Evolutionary conservation across 2,113 vertebrate species (phyloP).

Genomic region (Halichoeres trimaculatus): DNA sequence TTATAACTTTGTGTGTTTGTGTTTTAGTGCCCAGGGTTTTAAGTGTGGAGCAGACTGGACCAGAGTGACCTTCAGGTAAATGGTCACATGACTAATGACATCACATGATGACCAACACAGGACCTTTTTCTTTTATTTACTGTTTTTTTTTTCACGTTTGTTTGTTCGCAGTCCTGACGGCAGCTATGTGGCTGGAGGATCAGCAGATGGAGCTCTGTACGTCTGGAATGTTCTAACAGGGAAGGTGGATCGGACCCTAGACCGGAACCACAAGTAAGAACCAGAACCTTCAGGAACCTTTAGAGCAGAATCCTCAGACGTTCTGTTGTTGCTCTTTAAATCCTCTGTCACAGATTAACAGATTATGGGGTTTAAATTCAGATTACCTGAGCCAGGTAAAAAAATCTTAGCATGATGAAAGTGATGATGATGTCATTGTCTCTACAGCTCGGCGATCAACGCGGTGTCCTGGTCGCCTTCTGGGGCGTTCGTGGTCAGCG

Average conservation of each 20-base stretch:
- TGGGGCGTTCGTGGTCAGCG: slow-evolving; percentile 89
- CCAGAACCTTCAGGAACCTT: too few relatives aligned
- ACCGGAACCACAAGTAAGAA: slow-evolving; percentile 92
- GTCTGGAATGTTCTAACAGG: slow-evolving; percentile 94
- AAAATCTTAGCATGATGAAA: neutral
- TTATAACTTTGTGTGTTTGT: neutral
- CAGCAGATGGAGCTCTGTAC: slow-evolving; percentile 91
- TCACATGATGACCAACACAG: too few relatives aligned
- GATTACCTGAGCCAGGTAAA: too few relatives aligned
- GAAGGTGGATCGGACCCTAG: slow-evolving; percentile 89
- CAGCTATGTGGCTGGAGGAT: slow-evolving; percentile 90
- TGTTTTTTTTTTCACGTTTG: neutral
- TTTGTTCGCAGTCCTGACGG: slow-evolving; percentile 89
- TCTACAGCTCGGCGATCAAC: slow-evolving; percentile 91
- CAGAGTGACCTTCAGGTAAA: slow-evolving; percentile 94
- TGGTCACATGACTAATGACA: neutral
- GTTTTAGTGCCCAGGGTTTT: slow-evolving; percentile 90
- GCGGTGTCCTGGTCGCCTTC: slow-evolving; percentile 94
- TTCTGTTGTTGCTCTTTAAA: too few relatives aligned
- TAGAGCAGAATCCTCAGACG: too few relatives aligned
- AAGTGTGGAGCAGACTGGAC: slow-evolving; percentile 99
- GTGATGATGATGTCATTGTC: neutral
- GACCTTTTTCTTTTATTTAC: too few relatives aligned
- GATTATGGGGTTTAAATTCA: too few relatives aligned
- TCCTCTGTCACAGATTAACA: too few relatives aligned